Percentiles rank a stretch among this genome's conserved stretches.
phyloP scores from a whole-genome alignment of 2,113 vertebrate genomes.

The Lepidiolamprologus cunningtoni region DNA sequence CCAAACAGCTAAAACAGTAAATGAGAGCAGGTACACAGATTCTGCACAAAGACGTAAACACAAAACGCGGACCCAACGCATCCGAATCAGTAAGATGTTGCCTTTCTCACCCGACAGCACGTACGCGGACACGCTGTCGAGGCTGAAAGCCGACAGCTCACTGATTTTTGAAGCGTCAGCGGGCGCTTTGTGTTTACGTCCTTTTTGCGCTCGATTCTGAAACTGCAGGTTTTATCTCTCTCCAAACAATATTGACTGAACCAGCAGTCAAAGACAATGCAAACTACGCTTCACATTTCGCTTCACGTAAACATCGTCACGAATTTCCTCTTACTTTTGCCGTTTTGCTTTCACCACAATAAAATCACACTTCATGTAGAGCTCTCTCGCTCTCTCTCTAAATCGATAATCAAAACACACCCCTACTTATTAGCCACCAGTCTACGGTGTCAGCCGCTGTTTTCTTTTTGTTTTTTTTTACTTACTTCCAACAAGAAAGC shows the following conservation, averaged over 20 bases:
- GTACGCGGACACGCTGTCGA: too few species aligned
- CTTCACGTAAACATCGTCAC: not conserved
- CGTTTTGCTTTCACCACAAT: not conserved
- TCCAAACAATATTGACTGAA: not conserved
- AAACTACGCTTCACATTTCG: not conserved
- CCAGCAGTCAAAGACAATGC: not conserved
- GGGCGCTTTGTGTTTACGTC: not conserved
- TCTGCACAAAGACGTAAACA: not conserved
- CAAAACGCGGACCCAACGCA: not conserved
- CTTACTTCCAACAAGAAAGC: not conserved
- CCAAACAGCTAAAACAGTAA: not conserved
- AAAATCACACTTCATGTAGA: too few species aligned
- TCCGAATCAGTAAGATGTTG: too few species aligned
- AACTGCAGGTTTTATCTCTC: not conserved
- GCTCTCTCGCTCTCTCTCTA: too few species aligned
- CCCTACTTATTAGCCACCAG: too few species aligned
- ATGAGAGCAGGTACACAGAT: not conserved
- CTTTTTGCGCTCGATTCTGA: not conserved
- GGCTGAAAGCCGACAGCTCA: not conserved
- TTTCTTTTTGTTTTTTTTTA: too few species aligned
- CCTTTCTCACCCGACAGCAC: not conserved
- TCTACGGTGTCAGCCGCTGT: too few species aligned
- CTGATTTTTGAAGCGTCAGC: too few species aligned
- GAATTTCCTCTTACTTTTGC: not conserved
- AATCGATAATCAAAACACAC: too few species aligned